A percentile compares a stretch with the other conserved stretches of the same genome.
Conservation (phyloP, 2,797 vertebrate species). For the Ambastaia sidthimunki region DNA sequence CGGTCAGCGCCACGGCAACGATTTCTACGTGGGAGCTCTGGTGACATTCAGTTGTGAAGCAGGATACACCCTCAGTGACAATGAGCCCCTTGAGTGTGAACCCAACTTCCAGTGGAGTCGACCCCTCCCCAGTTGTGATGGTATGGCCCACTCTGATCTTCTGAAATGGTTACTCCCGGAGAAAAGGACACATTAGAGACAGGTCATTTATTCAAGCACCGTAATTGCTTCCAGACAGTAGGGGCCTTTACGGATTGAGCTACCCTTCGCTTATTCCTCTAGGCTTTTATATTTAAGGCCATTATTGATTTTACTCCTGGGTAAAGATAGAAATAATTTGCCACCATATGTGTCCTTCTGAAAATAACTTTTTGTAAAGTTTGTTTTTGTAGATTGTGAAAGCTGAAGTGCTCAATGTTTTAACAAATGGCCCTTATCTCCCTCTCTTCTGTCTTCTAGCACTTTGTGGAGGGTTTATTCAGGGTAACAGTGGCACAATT, state of each 20-base stretch:
- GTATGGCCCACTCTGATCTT: constrained; percentile 70
- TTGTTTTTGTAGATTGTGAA: constrained; percentile 62
- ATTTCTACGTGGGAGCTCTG: constrained; percentile 95
- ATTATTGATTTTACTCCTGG: constrained; percentile 71
- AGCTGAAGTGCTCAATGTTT: constrained; percentile 50
- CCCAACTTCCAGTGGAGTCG: constrained; percentile 99
- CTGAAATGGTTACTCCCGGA: not conserved
- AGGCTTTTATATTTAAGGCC: constrained; percentile 69
- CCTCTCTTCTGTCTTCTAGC: constrained; percentile 74
- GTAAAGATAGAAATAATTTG: constrained; percentile 68
- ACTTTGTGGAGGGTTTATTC: constrained; percentile 94
- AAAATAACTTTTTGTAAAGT: constrained; percentile 69
- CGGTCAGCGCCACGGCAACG: constrained; percentile 93
- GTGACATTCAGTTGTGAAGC: constrained; percentile 96
- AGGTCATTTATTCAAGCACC: constrained; percentile 48
- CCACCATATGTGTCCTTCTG: constrained; percentile 62
- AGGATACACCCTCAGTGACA: constrained; percentile 92
- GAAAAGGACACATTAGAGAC: constrained; percentile 53
- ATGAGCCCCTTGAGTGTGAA: constrained; percentile 92
- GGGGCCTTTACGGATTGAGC: constrained; percentile 32
- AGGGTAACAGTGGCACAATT: constrained; percentile 92
- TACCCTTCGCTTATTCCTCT: constrained; percentile 56
- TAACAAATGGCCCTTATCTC: constrained; percentile 45
- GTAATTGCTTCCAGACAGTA: constrained; percentile 42
- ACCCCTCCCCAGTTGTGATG: constrained; percentile 95